Evolutionary conservation across 2,797 vertebrate species (phyloP).

Genomic region (Melanotaenia parkinsoni): DNA sequence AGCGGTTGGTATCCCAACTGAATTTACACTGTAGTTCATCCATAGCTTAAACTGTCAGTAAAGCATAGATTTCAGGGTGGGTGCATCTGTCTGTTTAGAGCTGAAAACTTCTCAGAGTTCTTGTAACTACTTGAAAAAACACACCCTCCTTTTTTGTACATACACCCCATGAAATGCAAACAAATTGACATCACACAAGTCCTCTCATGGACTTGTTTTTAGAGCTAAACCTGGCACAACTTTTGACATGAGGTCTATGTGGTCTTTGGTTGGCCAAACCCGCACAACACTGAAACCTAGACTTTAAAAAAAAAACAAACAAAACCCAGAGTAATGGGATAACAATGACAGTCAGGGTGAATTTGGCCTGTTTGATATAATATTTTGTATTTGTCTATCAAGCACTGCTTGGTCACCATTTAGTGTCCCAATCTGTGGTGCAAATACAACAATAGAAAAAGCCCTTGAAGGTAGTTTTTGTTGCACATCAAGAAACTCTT

Average conservation of each 20-base stretch:
- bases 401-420: not conserved
- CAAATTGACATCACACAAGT: too few species aligned
- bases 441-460: not conserved
- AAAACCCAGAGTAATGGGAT: not conserved
- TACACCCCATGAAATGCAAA: too few species aligned
- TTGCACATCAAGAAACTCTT: not conserved
- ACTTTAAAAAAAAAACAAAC: not conserved
- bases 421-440: not conserved
- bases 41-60: not conserved
- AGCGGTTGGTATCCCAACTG: not conserved
- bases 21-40: not conserved
- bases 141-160: too few species aligned
- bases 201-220: not conserved
- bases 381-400: not conserved
- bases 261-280: not conserved
- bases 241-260: not conserved
- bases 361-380: not conserved
- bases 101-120: too few species aligned
- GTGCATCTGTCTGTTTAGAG: not conserved
- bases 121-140: too few species aligned
- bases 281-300: not conserved
- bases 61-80: not conserved
- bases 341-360: not conserved
- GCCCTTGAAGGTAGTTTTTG: not conserved
- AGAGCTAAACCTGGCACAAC: not conserved